Conservation (phyloP, 2,888 invertebrate genomes). For the Pelosia muscerda region DNA sequence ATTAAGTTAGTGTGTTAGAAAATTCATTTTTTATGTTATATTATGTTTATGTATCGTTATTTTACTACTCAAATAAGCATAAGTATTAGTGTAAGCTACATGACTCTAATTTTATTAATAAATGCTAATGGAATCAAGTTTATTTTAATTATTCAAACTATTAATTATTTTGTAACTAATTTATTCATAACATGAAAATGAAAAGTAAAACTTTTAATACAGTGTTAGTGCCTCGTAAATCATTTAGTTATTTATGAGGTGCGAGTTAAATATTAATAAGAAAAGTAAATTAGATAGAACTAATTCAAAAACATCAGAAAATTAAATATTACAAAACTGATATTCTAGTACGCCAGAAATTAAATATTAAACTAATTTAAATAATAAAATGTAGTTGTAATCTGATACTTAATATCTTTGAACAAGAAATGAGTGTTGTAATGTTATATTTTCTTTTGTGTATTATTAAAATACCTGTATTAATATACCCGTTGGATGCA, state of each 20-base stretch:
- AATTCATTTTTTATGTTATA: no score
- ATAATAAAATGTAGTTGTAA: no score
- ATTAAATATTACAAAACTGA: neutral
- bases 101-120: slow-evolving; percentile 8
- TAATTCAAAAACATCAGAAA: neutral
- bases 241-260: slow-evolving; percentile 2
- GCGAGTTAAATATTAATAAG: neutral
- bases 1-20: no score
- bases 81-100: neutral
- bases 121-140: neutral
- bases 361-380: no score
- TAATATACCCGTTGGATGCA: no score
- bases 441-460: no score
- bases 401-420: no score
- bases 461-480: no score
- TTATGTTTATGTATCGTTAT: neutral
- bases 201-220: neutral
- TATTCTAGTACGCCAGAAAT: no score
- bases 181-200: neutral
- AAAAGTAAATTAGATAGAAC: neutral
- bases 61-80: neutral
- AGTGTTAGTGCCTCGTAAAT: neutral
- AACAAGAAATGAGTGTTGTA: no score
- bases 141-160: neutral
- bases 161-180: neutral